phyloP scores from a whole-genome alignment of 2,888 invertebrate genomes.

The Stenodera caucasica region DNA sequence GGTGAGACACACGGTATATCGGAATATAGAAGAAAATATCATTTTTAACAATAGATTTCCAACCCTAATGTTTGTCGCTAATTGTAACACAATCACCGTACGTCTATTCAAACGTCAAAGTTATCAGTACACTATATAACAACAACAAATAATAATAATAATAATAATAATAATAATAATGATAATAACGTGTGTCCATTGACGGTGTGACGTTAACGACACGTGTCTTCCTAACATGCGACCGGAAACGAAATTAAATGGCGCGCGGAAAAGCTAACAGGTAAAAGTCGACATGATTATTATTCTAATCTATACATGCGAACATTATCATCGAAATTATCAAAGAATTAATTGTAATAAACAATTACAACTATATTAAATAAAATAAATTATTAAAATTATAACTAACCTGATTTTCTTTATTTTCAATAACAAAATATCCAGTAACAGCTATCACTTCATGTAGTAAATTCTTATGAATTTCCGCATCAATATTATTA shows the following conservation, averaged over 20 bases:
- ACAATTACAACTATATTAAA: not conserved
- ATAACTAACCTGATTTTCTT: slow-evolving; percentile 70
- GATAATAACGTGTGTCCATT: not conserved
- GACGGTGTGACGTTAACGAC: slow-evolving; percentile 11
- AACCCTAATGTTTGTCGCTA: not conserved
- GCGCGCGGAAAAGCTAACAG: slow-evolving; percentile 38
- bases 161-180: not conserved
- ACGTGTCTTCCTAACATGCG: slow-evolving; percentile 33
- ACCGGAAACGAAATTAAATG: slow-evolving; percentile 40
- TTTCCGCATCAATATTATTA: slow-evolving; percentile 58
- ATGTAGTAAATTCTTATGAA: slow-evolving; percentile 69
- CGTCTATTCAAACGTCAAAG: slow-evolving; percentile 3
- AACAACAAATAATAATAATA: no score
- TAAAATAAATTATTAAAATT: not conserved
- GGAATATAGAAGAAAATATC: not conserved
- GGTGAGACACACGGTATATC: not conserved
- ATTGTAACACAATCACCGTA: slow-evolving; percentile 6
- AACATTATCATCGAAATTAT: not conserved
- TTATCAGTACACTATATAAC: not conserved
- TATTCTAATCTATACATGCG: slow-evolving; percentile 11
- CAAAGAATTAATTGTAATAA: not conserved
- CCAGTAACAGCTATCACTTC: slow-evolving; percentile 81
- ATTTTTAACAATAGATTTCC: not conserved
- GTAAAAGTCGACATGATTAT: slow-evolving; percentile 22
- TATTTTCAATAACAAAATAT: slow-evolving; percentile 79